Conservation (phyloP, 2,797 vertebrate genomes). For the Toxotes lorentzi region DNA sequence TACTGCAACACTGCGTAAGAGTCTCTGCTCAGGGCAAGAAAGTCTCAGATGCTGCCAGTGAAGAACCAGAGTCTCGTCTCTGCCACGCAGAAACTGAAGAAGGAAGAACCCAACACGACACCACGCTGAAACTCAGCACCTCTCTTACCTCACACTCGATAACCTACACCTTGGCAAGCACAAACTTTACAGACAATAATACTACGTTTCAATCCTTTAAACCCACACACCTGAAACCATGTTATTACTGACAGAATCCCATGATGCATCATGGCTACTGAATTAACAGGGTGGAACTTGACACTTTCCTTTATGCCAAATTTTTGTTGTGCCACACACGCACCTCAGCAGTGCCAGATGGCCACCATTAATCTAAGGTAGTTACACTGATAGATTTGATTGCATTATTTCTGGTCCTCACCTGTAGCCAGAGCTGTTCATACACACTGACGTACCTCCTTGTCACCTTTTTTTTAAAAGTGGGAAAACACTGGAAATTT, state of each 20-base stretch:
- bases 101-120: constrained; percentile 23
- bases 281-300: constrained; percentile 7
- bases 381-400: constrained; percentile 7
- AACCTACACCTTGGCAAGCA: constrained; percentile 17
- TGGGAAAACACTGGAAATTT: constrained; percentile 51
- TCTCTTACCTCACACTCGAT: constrained; percentile 10
- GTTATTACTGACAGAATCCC: constrained; percentile 8
- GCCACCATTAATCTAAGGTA: not conserved
- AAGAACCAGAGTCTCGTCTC: constrained; percentile 7
- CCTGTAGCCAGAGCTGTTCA: constrained; percentile 17
- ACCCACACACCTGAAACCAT: constrained; percentile 18
- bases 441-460: not conserved
- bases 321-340: constrained; percentile 2
- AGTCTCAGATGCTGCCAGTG: not conserved
- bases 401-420: constrained; percentile 18
- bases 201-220: not conserved
- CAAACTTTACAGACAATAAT: constrained; percentile 6
- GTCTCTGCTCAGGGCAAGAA: constrained; percentile 7
- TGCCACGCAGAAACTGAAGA: constrained; percentile 22
- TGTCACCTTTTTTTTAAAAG: constrained; percentile 16
- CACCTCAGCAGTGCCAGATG: constrained; percentile 19
- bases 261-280: constrained; percentile 30
- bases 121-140: constrained; percentile 35
- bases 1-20: not conserved
- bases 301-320: constrained; percentile 34